A percentile compares a stretch with the other conserved stretches of the same genome.
phyloP scores from a whole-genome alignment of 2,797 vertebrate genomes.

The Podarcis siculus region DNA sequence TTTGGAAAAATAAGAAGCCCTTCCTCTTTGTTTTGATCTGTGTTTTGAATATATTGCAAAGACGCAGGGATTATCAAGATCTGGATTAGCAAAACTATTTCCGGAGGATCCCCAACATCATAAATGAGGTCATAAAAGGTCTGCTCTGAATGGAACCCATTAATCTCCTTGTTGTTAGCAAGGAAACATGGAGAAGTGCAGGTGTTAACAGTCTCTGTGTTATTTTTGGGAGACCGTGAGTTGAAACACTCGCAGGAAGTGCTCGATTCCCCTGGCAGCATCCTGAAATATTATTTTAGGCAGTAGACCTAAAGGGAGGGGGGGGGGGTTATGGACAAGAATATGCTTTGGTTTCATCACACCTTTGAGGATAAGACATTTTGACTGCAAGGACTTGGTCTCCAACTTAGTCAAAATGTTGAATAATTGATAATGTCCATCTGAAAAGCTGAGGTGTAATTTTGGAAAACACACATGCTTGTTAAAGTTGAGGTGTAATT shows the following conservation, averaged over 20 bases:
- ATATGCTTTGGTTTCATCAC: conserved; percentile 79
- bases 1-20: neutral
- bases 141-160: conserved; percentile 77
- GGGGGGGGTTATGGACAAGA: conserved; percentile 70
- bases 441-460: rapidly evolving
- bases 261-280: conserved; percentile 83
- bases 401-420: conserved; percentile 14
- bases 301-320: conserved; percentile 77
- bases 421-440: conserved; percentile 8
- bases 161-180: conserved; percentile 79
- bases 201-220: conserved; percentile 88
- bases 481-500: rapidly evolving
- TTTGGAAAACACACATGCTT: neutral
- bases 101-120: conserved; percentile 78
- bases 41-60: conserved; percentile 33
- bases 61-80: conserved; percentile 72
- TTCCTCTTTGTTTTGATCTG: rapidly evolving
- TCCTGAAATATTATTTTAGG: conserved; percentile 85
- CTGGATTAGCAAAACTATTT: conserved; percentile 78
- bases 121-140: conserved; percentile 78
- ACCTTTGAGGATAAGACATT: conserved; percentile 74
- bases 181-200: conserved; percentile 83
- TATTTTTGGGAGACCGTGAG: conserved; percentile 93
- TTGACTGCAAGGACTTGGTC: conserved; percentile 68
- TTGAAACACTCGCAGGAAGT: conserved; percentile 90